Evolutionary conservation across 2,888 invertebrate species (phyloP).

Genomic region (Phyllotreta cruciferae): DNA sequence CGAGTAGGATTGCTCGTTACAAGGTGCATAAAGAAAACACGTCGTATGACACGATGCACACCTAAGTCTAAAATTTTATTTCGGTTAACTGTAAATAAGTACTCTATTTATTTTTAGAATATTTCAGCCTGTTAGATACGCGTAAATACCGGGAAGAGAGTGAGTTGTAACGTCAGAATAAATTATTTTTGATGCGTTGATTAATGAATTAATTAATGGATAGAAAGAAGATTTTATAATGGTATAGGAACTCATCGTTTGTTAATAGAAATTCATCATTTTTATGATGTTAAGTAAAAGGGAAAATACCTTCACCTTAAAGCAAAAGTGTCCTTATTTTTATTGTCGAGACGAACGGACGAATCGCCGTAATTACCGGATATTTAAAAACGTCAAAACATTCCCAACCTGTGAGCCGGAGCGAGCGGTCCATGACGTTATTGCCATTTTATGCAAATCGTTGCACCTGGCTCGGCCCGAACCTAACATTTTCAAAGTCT

Average conservation of each 20-base stretch:
- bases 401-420: slow-evolving; percentile 28
- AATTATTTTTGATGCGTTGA: too few species aligned
- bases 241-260: too few species aligned
- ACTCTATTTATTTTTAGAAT: slow-evolving; percentile 19
- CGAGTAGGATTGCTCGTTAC: slow-evolving; percentile 24
- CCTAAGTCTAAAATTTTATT: slow-evolving; percentile 20
- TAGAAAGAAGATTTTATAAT: too few species aligned
- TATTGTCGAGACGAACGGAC: too few species aligned
- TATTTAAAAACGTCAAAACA: slow-evolving; percentile 30
- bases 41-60: slow-evolving; percentile 37
- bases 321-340: too few species aligned
- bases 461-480: slow-evolving; percentile 31
- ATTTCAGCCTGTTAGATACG: slow-evolving; percentile 4
- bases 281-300: too few species aligned
- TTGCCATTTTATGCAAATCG: slow-evolving; percentile 37
- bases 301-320: too few species aligned
- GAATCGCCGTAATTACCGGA: slow-evolving; percentile 3
- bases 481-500: slow-evolving; percentile 27
- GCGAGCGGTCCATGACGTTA: slow-evolving; percentile 32
- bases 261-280: too few species aligned
- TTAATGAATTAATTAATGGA: too few species aligned
- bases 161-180: background rate
- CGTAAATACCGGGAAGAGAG: slow-evolving; percentile 20
- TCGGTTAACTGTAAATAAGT: slow-evolving; percentile 29
- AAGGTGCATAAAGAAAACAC: slow-evolving; percentile 34